phyloP scores from a whole-genome alignment of 2,888 invertebrate genomes.

The Drosophila subsilvestris region DNA sequence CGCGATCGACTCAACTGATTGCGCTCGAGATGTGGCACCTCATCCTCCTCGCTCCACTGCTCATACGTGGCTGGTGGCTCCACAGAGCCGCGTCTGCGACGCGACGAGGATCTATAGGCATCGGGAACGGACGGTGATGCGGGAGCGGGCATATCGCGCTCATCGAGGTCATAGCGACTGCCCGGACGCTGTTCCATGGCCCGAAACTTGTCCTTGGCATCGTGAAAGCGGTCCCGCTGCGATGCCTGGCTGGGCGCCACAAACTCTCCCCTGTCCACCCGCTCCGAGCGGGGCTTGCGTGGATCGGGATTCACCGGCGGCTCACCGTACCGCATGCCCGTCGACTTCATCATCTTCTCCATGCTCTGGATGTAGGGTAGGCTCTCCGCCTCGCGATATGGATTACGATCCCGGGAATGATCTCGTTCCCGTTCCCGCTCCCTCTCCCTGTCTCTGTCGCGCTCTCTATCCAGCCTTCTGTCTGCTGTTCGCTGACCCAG shows the following conservation, averaged over 20 bases:
- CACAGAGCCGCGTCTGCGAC: slow-evolving; percentile 73
- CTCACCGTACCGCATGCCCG: slow-evolving; percentile 83
- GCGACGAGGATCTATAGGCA: slow-evolving; percentile 58
- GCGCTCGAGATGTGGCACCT: slow-evolving; percentile 36
- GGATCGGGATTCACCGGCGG: slow-evolving; percentile 12
- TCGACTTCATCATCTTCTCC: slow-evolving; percentile 84
- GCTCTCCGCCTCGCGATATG: slow-evolving; percentile 83
- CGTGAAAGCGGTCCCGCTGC: slow-evolving; percentile 92
- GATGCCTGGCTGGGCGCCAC: slow-evolving; percentile 81
- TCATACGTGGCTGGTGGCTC: slow-evolving; percentile 74
- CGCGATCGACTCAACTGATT: slow-evolving; percentile 55
- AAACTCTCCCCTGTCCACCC: slow-evolving; percentile 37
- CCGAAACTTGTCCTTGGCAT: slow-evolving; percentile 93
- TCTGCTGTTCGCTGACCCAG: slow-evolving; percentile 34
- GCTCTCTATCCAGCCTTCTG: slow-evolving; percentile 47
- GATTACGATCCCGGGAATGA: slow-evolving; percentile 82
- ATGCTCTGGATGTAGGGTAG: slow-evolving; percentile 84
- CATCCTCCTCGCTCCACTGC: slow-evolving; percentile 83
- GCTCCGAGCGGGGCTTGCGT: slow-evolving; percentile 18
- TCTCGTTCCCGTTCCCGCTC: slow-evolving; percentile 69
- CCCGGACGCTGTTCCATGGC: slow-evolving; percentile 87
- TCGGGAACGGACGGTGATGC: slow-evolving; percentile 23
- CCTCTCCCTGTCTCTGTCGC: slow-evolving; percentile 50
- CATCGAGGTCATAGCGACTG: slow-evolving; percentile 85
- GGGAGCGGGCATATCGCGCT: slow-evolving; percentile 81